Percentiles rank a stretch among this genome's conserved stretches.
Evolutionary conservation across 2,797 vertebrate genomes (phyloP).

Genomic region (Microchirus variegatus): DNA sequence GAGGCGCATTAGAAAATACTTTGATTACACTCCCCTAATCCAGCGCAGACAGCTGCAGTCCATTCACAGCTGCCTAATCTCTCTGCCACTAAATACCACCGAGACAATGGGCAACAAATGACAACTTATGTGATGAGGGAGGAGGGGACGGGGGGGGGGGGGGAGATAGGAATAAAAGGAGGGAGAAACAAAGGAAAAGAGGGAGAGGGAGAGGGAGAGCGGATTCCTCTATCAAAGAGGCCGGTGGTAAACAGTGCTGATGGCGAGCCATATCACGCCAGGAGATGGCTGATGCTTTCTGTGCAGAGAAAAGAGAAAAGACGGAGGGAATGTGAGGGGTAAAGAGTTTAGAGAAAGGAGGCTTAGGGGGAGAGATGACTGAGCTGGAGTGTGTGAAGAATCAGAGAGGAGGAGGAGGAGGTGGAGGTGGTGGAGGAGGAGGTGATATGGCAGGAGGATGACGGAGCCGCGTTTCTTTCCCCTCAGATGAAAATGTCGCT

Average conservation of each 20-base stretch:
- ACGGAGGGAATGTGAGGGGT: constrained; percentile 42
- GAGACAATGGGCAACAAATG: constrained; percentile 88
- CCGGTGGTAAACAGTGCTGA: constrained; percentile 61
- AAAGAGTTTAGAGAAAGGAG: constrained; percentile 39
- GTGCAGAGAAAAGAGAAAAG: constrained; percentile 44
- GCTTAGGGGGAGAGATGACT: background rate
- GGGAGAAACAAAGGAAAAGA: constrained; percentile 62
- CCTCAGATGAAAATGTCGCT: constrained; percentile 66
- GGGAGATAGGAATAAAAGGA: constrained; percentile 40
- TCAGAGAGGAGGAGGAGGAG: background rate
- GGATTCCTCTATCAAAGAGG: constrained; percentile 64
- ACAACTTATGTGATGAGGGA: constrained; percentile 60
- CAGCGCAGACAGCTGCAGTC: constrained; percentile 97
- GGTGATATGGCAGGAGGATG: no score
- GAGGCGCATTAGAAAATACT: constrained; percentile 98
- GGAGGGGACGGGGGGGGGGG: constrained; percentile 10
- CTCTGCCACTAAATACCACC: constrained; percentile 85
- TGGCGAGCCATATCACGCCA: constrained; percentile 56
- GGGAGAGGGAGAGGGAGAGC: constrained; percentile 33
- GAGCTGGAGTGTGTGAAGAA: constrained; percentile 12
- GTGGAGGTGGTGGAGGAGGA: background rate
- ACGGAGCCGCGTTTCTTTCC: constrained; percentile 54
- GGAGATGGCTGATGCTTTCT: constrained; percentile 62
- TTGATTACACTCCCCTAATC: constrained; percentile 99
- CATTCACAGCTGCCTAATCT: constrained; percentile 97